Evolutionary conservation across 2,797 vertebrate species (phyloP), one percentile per base, ranked within the genome.

Genomic region (Urosaurus nigricauda): DNA sequence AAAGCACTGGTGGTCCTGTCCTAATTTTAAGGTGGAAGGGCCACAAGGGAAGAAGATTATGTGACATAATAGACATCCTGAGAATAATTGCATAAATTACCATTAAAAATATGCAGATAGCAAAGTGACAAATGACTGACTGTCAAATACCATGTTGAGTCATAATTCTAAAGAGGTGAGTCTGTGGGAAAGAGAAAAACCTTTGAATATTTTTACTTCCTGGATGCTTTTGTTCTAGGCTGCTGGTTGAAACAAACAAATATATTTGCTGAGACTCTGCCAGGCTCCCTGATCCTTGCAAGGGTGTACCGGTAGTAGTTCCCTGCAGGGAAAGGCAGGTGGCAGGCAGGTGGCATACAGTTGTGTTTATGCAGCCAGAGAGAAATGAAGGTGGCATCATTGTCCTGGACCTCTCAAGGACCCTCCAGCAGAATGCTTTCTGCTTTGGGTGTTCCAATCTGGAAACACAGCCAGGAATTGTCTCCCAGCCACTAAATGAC

Each of bases 141-240:
- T 71, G 60, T 53, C 88, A 29, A 13, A 65, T 4, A 63, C 47
- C 80, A 90, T 43, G 21, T 11, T 86, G 24, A 91, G 83, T 93
- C 88, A 90, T 70, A 19, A 2, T 79, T 85, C 32, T 53, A 85
- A 83, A 87, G 90, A 90, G 91, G 79, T 87, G 90, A 78, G 91
- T 37, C 87, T 78, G 87, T 85, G 84, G 71, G 78, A 40, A 75
- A 3, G 29, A 87, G 74, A 79, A 53, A 11, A 70, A 58, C 53
- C 86, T 87, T 85, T 58, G 79, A 37, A 16, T 9, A 68, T 1
- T 0, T 56, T 87, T 51, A 88, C 89, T 93, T 92, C 87, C 73
- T 90, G 17, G 70, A 43, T 79, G 87, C 47, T 75, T 92, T 84
- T 87, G 85, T 85, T 91, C 85, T 89, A 88, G 47, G 0, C 26